Base-by-base conservation (phyloP, 2,797 vertebrate species). In the Phalloptychus januarius region DNA sequence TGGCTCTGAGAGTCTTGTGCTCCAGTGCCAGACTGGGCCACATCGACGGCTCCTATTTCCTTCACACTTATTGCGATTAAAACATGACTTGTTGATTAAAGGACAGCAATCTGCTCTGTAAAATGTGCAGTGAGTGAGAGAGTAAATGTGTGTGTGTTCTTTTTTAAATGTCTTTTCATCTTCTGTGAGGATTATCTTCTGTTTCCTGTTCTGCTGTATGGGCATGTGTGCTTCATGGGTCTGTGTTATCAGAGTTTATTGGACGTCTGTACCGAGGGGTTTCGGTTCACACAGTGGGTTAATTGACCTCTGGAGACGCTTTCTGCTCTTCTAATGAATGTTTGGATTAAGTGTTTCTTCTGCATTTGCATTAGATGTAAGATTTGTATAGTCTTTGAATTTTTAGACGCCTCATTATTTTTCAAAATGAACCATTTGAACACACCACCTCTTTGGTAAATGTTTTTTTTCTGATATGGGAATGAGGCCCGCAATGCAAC, bases 291-390 rank as follows among this genome's bases (percentile, higher is more conserved):
- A 77, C 82, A 25, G 15, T 0, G 74, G 86, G 89, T 89, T 93
- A 94, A 93, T 93, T 93, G 90, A 93, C 87, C 92, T 83, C 90
- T 52, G 33, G 91, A 88, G 87, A 93, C 23, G 5, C 61, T 71
- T 78, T 77, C 77, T 89, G 58, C 15, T 54, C 81, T 79, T 79
- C 75, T 91, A 86, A 93, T 81, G 81, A 92, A 90, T 46, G 71
- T 85, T 71, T 83, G 88, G 70, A 88, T 89, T 82, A 88, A 79
- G 69, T 82, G 71, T 88, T 88, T 88, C 85, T 77, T 82, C 75
- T 82, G 50, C 38, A 18, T 83, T 81, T 45, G 44, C 69, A 69
- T 82, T 70, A 80, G 86, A 86, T 81, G 72, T 81, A 74, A 83
- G 82, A 80, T 87, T 84, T 85, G 45, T 52, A 33, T 42, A 7